phyloP scores from a whole-genome alignment of 2,888 invertebrate genomes.

The Ennomos fuscantarius region DNA sequence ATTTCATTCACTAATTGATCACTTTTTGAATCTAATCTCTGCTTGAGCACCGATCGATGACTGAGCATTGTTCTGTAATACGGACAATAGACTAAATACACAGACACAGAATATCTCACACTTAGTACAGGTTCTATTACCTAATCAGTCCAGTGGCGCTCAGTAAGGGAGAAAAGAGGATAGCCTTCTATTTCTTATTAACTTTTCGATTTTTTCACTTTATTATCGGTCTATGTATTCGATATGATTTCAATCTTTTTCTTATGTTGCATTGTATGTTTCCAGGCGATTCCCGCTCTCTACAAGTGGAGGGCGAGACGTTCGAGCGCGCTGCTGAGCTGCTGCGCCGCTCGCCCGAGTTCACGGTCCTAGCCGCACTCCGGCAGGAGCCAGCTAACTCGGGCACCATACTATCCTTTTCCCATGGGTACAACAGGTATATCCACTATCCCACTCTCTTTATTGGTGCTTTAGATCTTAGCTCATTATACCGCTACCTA shows the following conservation, averaged over 20 bases:
- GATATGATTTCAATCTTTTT: neutral
- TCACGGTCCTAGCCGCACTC: conserved; percentile 91
- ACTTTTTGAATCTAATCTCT: too few relatives aligned
- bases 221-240: neutral
- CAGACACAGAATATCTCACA: too few relatives aligned
- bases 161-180: too few relatives aligned
- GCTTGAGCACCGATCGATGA: too few relatives aligned
- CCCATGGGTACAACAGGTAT: conserved; percentile 91
- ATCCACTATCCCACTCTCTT: neutral
- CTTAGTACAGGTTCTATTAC: too few relatives aligned
- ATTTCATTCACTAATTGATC: too few relatives aligned
- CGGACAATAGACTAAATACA: too few relatives aligned
- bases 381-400: conserved; percentile 93
- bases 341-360: conserved; percentile 90
- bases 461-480: neutral
- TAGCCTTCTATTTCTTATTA: too few relatives aligned
- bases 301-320: conserved; percentile 88
- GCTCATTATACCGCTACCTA: neutral
- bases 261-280: conserved; percentile 17
- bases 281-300: conserved; percentile 89
- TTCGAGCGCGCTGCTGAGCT: conserved; percentile 89
- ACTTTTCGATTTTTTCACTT: too few relatives aligned
- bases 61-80: too few relatives aligned
- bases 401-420: conserved; percentile 93
- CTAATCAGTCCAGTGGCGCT: too few relatives aligned